Percentiles rank a stretch among this genome's conserved stretches.
phyloP scores from a whole-genome alignment of 1,140 invertebrate genomes.

The Cataglyphis hispanica region DNA sequence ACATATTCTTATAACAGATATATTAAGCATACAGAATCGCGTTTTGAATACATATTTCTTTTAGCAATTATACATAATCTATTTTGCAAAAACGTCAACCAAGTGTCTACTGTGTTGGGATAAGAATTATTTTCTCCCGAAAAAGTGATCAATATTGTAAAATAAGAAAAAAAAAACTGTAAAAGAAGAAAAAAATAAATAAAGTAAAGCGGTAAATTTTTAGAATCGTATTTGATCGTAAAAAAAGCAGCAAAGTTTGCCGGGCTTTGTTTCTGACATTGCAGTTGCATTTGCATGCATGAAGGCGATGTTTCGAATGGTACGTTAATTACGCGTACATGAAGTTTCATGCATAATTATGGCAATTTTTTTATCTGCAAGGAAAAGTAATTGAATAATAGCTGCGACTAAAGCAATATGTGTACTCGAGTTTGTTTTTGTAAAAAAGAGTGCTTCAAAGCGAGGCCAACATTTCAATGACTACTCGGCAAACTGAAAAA shows the following conservation, averaged over 20 bases:
- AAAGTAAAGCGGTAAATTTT: neutral
- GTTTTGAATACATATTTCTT: neutral
- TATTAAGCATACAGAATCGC: conserved; percentile 11
- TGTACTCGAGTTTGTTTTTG: neutral
- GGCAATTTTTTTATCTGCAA: neutral
- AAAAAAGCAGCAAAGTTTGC: neutral
- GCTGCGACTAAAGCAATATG: conserved; percentile 3
- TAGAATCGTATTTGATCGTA: neutral
- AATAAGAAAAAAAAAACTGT: too few relatives aligned
- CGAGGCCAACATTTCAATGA: neutral
- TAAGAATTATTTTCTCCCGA: neutral
- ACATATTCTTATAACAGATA: conserved; percentile 2
- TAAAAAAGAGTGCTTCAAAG: conserved; percentile 21
- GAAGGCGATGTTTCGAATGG: conserved; percentile 12
- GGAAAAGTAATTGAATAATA: conserved; percentile 46
- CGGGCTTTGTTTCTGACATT: neutral
- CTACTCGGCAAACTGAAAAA: neutral
- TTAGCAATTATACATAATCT: neutral
- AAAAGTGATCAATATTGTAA: neutral
- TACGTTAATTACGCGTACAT: conserved; percentile 25
- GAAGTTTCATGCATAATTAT: conserved; percentile 36
- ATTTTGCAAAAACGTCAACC: neutral
- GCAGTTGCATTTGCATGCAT: conserved; percentile 2
- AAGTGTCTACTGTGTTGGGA: neutral
- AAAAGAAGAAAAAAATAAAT: neutral